Evolutionary conservation across 2,797 vertebrate species (phyloP).

Genomic region (Choloepus didactylus): DNA sequence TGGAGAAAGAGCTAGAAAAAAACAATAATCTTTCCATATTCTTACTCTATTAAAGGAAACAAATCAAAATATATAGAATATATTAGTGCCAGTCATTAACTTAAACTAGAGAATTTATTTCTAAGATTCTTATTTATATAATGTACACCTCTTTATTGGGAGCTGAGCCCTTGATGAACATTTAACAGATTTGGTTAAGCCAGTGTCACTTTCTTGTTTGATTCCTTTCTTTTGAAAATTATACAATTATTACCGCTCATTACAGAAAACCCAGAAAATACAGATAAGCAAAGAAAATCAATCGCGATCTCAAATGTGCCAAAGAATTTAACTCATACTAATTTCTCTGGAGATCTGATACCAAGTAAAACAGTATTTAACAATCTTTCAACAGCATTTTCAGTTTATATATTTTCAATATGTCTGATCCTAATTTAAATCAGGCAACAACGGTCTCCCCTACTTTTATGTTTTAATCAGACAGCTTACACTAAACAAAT

Average conservation of each 20-base stretch:
- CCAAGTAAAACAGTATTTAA: neutral
- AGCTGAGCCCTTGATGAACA: neutral
- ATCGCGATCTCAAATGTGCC: constrained; percentile 25
- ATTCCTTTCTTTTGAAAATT: constrained; percentile 43
- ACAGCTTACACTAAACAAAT: neutral
- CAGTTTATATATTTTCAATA: neutral
- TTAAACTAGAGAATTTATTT: neutral
- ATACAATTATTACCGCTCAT: neutral
- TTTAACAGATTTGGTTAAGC: neutral
- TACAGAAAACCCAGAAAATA: constrained; percentile 11
- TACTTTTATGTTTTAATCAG: constrained; percentile 18
- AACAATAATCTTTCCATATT: constrained; percentile 36
- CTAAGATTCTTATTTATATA: neutral
- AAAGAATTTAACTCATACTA: constrained; percentile 8
- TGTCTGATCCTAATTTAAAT: neutral
- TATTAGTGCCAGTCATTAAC: neutral
- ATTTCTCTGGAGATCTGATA: neutral
- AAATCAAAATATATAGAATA: constrained; percentile 36
- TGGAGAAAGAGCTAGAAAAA: neutral
- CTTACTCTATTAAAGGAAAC: constrained; percentile 37
- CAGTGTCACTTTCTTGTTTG: constrained; percentile 7
- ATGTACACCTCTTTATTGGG: neutral
- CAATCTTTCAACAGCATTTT: neutral
- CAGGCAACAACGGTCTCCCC: neutral
- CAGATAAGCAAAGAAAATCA: constrained; percentile 22